Evolutionary conservation across 2,797 vertebrate genomes (phyloP).

Genomic region (Aeoliscus strigatus): DNA sequence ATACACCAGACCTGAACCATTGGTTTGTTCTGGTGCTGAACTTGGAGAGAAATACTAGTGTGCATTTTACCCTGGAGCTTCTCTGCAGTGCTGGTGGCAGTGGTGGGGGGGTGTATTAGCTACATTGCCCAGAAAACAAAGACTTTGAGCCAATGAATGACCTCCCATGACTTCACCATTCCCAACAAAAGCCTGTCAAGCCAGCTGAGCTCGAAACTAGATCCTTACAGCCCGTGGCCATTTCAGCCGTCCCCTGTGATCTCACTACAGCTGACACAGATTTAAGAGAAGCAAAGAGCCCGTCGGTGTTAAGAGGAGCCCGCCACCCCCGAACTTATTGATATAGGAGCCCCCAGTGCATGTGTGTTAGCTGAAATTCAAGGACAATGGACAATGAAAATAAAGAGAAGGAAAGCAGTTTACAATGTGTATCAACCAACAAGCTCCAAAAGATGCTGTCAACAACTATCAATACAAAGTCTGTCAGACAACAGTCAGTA

Average conservation of each 20-base stretch:
- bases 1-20: no score
- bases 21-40: no score
- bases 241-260: conserved; percentile 31
- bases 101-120: background rate
- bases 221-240: conserved; percentile 39
- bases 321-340: background rate
- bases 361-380: background rate
- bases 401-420: background rate
- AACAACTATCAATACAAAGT: no score
- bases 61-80: conserved; percentile 7
- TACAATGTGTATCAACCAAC: no score
- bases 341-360: conserved; percentile 16
- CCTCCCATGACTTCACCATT: conserved; percentile 47
- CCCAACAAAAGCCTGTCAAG: conserved; percentile 38
- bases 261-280: conserved; percentile 25
- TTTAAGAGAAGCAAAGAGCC: conserved; percentile 15
- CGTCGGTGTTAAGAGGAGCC: background rate
- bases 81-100: background rate
- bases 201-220: conserved; percentile 19
- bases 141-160: conserved; percentile 22
- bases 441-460: no score
- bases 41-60: conserved; percentile 1
- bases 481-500: no score
- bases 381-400: background rate
- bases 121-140: conserved; percentile 16